Evolutionary conservation across 2,113 vertebrate genomes (phyloP).

Genomic region (Cynocephalus volans): DNA sequence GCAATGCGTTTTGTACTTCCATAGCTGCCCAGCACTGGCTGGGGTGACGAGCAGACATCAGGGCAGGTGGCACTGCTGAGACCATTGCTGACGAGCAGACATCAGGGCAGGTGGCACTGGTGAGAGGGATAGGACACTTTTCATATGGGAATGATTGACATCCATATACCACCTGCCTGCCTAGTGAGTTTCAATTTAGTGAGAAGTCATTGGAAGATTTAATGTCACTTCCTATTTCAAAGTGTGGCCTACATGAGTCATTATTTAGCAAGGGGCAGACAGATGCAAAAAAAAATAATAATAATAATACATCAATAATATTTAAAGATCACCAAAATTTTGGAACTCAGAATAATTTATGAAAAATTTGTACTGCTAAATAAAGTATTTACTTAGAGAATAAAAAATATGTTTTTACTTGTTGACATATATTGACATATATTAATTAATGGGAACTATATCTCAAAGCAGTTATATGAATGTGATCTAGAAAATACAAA

Average conservation of each 20-base stretch:
- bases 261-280: not conserved
- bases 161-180: not conserved
- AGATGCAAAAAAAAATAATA: not conserved
- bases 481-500: not conserved
- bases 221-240: slow-evolving; percentile 9
- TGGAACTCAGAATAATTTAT: not conserved
- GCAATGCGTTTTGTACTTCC: not conserved
- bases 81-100: not conserved
- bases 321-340: not conserved
- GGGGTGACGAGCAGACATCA: not conserved
- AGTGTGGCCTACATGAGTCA: not conserved
- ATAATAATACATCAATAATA: not conserved
- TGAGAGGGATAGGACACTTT: not conserved
- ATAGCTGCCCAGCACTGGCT: not conserved
- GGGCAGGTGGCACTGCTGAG: not conserved
- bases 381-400: not conserved
- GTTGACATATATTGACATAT: not conserved
- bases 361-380: not conserved
- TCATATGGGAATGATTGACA: not conserved
- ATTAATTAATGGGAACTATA: not conserved
- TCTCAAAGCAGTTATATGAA: not conserved
- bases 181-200: not conserved
- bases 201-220: not conserved
- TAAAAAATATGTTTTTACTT: not conserved
- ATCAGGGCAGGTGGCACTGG: not conserved